Evolutionary conservation across 1,140 invertebrate species (phyloP).

Genomic region (Megathymus violae): DNA sequence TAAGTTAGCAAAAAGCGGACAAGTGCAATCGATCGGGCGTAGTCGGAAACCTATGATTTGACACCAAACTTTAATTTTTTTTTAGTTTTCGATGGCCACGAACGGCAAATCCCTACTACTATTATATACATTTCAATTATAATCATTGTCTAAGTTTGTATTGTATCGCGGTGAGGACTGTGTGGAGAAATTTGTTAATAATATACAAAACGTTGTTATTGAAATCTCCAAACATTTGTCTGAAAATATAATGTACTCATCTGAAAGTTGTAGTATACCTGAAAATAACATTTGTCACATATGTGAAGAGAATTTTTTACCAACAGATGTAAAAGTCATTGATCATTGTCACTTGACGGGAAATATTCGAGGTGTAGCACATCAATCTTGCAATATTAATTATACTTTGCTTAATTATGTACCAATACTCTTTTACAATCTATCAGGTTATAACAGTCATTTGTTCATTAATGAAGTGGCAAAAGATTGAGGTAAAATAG

Average conservation of each 20-base stretch:
- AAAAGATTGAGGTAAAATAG: slow-evolving; percentile 5
- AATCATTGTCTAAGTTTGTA: slow-evolving; percentile 8
- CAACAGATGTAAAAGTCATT: slow-evolving; percentile 30
- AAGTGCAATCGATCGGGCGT: too few relatives aligned
- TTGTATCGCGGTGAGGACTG: too few relatives aligned
- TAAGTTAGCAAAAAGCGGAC: too few relatives aligned
- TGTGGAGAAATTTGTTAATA: slow-evolving; percentile 11
- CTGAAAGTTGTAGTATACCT: slow-evolving; percentile 1
- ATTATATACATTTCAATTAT: slow-evolving; percentile 7
- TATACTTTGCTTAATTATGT: slow-evolving; percentile 44
- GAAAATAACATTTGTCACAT: slow-evolving; percentile 2
- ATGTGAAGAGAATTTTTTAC: slow-evolving; percentile 1
- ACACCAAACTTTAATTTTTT: too few relatives aligned
- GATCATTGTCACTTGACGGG: slow-evolving; percentile 55
- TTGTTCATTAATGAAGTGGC: slow-evolving; percentile 53
- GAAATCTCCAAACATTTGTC: slow-evolving; percentile 2
- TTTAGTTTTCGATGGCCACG: too few relatives aligned
- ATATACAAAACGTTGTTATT: neutral
- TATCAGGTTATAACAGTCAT: slow-evolving; percentile 61
- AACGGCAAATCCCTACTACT: too few relatives aligned
- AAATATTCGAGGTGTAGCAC: slow-evolving; percentile 47
- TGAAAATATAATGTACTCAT: neutral
- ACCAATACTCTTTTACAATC: slow-evolving; percentile 48
- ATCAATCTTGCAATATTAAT: slow-evolving; percentile 53
- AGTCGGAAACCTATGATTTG: too few relatives aligned